phyloP scores from a whole-genome alignment of 2,797 vertebrate species.

The Acanthurus lineatus region DNA sequence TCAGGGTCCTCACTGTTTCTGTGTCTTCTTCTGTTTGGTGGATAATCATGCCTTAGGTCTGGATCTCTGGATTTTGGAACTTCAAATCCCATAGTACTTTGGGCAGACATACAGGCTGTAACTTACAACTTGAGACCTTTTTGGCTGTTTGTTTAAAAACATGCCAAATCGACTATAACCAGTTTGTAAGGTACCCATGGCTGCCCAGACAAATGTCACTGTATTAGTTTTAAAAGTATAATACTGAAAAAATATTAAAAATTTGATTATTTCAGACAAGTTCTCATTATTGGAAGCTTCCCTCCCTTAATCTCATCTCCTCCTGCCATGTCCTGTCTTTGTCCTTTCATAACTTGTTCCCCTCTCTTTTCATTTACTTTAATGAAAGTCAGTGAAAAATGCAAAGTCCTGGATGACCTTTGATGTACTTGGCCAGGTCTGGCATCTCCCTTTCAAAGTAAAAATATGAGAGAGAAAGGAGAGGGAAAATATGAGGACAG shows the following conservation, averaged over 20 bases:
- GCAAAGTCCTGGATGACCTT: constrained; percentile 39
- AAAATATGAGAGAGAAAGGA: constrained; percentile 6
- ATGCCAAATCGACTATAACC: not conserved
- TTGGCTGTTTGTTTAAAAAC: not conserved
- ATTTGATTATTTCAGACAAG: not conserved
- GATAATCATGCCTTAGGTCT: not conserved
- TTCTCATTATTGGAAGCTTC: not conserved
- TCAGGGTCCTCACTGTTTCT: too few relatives aligned
- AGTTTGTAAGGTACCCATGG: not conserved
- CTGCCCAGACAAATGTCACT: not conserved
- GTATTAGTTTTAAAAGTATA: not conserved
- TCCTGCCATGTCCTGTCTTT: constrained; percentile 14
- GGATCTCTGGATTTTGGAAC: too few relatives aligned
- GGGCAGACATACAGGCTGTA: not conserved
- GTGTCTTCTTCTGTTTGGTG: not conserved
- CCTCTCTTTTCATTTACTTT: constrained; percentile 48
- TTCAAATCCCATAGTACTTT: not conserved
- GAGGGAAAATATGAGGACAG: not conserved
- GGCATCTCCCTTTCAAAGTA: constrained; percentile 30
- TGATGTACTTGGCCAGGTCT: constrained; percentile 44
- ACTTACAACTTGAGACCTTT: not conserved
- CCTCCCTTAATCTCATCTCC: constrained; percentile 12
- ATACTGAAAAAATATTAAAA: not conserved
- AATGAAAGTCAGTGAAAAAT: constrained; percentile 39
- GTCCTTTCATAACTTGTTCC: constrained; percentile 23